Evolutionary conservation across 2,888 invertebrate species (phyloP).

Genomic region (Gymnoscelis rufifasciata): DNA sequence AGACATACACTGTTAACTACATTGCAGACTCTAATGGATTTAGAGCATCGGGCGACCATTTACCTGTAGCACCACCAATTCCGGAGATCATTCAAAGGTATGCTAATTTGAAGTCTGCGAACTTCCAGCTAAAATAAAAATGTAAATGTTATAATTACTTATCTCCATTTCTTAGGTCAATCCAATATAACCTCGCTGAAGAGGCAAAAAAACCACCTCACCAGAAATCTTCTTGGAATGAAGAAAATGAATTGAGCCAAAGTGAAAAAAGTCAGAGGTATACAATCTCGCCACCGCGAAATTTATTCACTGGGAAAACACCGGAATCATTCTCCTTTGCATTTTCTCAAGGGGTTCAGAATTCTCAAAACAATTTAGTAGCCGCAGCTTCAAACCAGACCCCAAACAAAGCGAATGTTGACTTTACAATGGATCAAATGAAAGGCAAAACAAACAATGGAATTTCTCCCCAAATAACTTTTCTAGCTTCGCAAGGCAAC

Average conservation of each 20-base stretch:
- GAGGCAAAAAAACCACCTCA: constrained; percentile 66
- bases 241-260: constrained; percentile 48
- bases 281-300: constrained; percentile 43
- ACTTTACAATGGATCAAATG: constrained; percentile 50
- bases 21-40: constrained; percentile 88
- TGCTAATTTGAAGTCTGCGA: neutral
- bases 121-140: too few species aligned
- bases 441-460: constrained; percentile 51
- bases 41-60: constrained; percentile 86
- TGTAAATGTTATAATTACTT: neutral
- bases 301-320: constrained; percentile 65
- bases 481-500: constrained; percentile 70
- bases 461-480: constrained; percentile 70
- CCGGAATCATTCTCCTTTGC: constrained; percentile 72
- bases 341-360: constrained; percentile 45
- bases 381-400: constrained; percentile 52
- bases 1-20: constrained; percentile 81
- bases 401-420: constrained; percentile 50
- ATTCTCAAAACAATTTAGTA: constrained; percentile 53
- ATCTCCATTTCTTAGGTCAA: constrained; percentile 44
- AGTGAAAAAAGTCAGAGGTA: constrained; percentile 43
- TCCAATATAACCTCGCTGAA: constrained; percentile 72
- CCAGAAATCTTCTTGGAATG: constrained; percentile 56
- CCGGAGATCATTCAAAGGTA: constrained; percentile 84
- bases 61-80: constrained; percentile 87